These are phyloP conservation scores for Anguilla marmorata DNA, from an alignment of 2,797 vertebrate genomes.

Conservation along the genomic window DNA sequence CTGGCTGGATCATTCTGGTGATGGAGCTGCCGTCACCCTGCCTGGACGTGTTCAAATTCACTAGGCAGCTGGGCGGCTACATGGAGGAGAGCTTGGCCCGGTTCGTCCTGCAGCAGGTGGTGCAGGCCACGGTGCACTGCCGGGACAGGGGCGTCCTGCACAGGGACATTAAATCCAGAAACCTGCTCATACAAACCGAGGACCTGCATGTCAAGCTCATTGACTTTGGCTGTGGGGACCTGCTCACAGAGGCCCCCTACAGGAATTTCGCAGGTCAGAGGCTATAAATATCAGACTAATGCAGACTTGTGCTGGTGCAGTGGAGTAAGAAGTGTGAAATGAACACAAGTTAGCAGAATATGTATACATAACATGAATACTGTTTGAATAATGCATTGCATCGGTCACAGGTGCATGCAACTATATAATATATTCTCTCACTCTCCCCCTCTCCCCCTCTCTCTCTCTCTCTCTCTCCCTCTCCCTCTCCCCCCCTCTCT, in stretches of 20 bases:
- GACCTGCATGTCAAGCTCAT: constrained; percentile 33
- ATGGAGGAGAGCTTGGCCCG: constrained; percentile 32
- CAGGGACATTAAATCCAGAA: constrained; percentile 31
- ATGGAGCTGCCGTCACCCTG: constrained; percentile 36
- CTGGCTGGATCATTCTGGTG: constrained; percentile 16
- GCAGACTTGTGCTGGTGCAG: neutral
- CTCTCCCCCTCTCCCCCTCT: too few relatives aligned
- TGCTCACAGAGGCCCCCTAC: constrained; percentile 29
- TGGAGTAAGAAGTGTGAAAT: neutral
- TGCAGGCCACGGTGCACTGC: constrained; percentile 26
- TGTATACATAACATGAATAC: neutral
- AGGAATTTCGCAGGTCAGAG: constrained; percentile 27
- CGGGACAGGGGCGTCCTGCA: constrained; percentile 31
- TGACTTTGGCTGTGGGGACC: constrained; percentile 39
- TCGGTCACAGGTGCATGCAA: neutral
- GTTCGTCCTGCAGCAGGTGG: constrained; percentile 20
- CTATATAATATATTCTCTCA: neutral
- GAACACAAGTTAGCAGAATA: neutral
- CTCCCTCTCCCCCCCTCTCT: too few relatives aligned
- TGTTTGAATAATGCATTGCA: neutral
- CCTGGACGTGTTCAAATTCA: constrained; percentile 37
- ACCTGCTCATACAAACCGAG: constrained; percentile 34
- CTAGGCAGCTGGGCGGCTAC: constrained; percentile 17
- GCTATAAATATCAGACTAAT: neutral
- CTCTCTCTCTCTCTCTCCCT: too few relatives aligned